phyloP scores from a whole-genome alignment of 2,888 invertebrate genomes.

The Acleris holmiana region DNA sequence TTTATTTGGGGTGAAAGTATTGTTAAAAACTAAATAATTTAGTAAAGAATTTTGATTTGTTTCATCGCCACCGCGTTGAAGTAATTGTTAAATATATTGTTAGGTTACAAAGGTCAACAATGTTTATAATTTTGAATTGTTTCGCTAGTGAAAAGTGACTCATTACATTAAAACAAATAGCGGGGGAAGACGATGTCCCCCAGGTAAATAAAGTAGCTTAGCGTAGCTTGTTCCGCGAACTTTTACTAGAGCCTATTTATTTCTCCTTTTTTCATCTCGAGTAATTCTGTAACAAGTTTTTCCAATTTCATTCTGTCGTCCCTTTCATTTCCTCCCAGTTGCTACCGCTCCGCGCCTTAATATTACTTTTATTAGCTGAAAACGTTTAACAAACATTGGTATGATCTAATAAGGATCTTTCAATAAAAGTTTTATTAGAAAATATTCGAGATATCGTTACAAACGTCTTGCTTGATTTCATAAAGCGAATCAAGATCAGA shows the following conservation, averaged over 20 bases:
- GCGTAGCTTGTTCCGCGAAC: slow-evolving; percentile 61
- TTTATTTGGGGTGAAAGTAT: background rate
- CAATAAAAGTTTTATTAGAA: slow-evolving; percentile 50
- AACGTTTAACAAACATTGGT: slow-evolving; percentile 82
- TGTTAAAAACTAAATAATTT: too few relatives aligned
- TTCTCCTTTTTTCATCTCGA: slow-evolving; percentile 71
- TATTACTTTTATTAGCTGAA: slow-evolving; percentile 82
- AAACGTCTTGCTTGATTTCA: slow-evolving; percentile 13
- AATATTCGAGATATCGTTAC: background rate
- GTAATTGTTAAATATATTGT: too few relatives aligned
- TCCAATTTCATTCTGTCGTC: slow-evolving; percentile 81
- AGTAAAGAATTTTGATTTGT: too few relatives aligned
- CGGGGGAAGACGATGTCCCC: slow-evolving; percentile 43
- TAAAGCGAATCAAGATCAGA: slow-evolving; percentile 15
- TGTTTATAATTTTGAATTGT: background rate
- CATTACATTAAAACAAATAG: slow-evolving; percentile 42
- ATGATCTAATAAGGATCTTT: slow-evolving; percentile 75
- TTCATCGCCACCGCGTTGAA: too few relatives aligned
- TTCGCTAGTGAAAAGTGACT: slow-evolving; percentile 5
- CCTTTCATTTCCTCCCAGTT: slow-evolving; percentile 80
- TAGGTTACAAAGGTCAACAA: background rate
- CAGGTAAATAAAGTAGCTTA: slow-evolving; percentile 55
- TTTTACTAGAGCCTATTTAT: slow-evolving; percentile 73
- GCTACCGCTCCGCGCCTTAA: slow-evolving; percentile 69
- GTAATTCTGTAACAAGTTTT: slow-evolving; percentile 82